These are phyloP conservation scores for Drosophila peninsularis DNA, from an alignment of 2,888 invertebrate species.

Conservation along the genomic window DNA sequence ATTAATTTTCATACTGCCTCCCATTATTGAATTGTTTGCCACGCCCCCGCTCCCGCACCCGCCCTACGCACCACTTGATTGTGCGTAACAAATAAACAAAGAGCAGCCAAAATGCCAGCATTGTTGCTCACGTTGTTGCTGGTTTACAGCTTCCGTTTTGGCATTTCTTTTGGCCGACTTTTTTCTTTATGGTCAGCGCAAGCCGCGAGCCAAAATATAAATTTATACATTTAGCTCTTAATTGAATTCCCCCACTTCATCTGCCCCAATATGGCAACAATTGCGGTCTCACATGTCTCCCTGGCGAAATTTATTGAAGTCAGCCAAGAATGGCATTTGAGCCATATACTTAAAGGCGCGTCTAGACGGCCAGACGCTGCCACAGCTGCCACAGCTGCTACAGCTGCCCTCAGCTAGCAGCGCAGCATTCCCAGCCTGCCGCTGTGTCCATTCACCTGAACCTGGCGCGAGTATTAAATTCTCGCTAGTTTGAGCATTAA, in stretches of 20 bases:
- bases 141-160: constrained; percentile 57
- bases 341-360: constrained; percentile 32
- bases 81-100: constrained; percentile 70
- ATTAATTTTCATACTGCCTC: constrained; percentile 71
- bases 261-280: constrained; percentile 30
- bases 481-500: constrained; percentile 15
- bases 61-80: constrained; percentile 31
- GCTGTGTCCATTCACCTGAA: constrained; percentile 9
- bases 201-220: constrained; percentile 43
- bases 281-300: constrained; percentile 40
- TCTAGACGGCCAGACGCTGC: constrained; percentile 66
- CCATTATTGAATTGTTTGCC: constrained; percentile 62
- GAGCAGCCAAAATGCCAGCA: constrained; percentile 47
- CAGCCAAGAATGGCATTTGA: constrained; percentile 35
- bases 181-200: constrained; percentile 35
- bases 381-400: constrained; percentile 47
- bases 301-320: constrained; percentile 57
- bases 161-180: constrained; percentile 20
- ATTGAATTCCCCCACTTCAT: constrained; percentile 66
- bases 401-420: constrained; percentile 2
- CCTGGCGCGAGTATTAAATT: constrained; percentile 27
- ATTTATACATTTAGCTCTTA: constrained; percentile 54
- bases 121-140: constrained; percentile 31
- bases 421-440: too few relatives aligned
- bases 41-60: not conserved